Base-by-base conservation (phyloP, 2,797 vertebrate genomes). In the Pitangus sulphuratus region DNA sequence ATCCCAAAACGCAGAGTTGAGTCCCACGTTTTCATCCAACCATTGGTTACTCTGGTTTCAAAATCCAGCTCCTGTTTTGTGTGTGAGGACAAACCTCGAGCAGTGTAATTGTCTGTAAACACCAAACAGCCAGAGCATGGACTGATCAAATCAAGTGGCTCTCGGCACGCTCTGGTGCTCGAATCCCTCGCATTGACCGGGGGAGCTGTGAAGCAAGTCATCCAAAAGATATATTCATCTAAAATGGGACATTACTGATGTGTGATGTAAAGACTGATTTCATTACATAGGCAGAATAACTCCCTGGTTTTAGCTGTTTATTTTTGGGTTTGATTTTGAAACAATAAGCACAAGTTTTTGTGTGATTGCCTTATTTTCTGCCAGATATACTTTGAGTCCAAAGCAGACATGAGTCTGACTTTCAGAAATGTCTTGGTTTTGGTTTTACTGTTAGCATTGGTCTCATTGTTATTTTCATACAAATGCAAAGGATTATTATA, bases 81-180 rank as follows among this genome's bases (percentile, higher is more conserved):
- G 42, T 44, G 18, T 21, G 37, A 58, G 44, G 39, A 42, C 45
- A 80, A 71, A 40, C n/a, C 18, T 53, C 28, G 58, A 40, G 8
- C 5, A 21, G 37, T 2, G 3, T 18, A 37, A 60, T 33, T 51
- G 7, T 28, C 64, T 48, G 35, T 54, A 39, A 65, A 65, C 28
- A 12, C 11, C 8, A 5, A 58, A 53, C 8, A 75, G 25, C 39
- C 30, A 40, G 13, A 64, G 31, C 28, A 17, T 2, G 21, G 21
- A 28, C 19, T 25, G 53, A 26, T 42, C 0, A 0, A 68, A 79
- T 25, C 42, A 40, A 25, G 37, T 25, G 37, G 7, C 30, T 71
- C 40, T 60, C 3, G 1, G 20, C 28, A 44, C 0, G 1, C 22
- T n/a, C 48, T 47, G 39, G 22, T 57, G 53, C 47, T 62, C 2